These are phyloP conservation scores for Cylindroiulus punctatus DNA, from an alignment of 2,888 invertebrate genomes.

Conservation along the genomic window DNA sequence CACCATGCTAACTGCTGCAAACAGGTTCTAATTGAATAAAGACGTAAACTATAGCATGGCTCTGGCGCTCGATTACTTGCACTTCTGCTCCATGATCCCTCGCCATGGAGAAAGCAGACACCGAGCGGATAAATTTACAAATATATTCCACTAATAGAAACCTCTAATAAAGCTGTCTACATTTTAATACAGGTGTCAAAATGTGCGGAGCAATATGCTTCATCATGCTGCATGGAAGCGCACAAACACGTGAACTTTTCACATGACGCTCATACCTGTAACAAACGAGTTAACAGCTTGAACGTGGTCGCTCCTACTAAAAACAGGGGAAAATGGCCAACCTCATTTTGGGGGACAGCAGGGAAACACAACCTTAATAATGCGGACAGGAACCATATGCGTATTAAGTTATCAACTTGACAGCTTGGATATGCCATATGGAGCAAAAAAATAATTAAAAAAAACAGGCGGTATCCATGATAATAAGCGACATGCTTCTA, in stretches of 20 bases:
- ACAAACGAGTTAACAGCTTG: constrained; percentile 37
- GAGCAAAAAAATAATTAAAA: background rate
- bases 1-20: constrained; percentile 27
- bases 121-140: constrained; percentile 16
- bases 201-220: constrained; percentile 51
- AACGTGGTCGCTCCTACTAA: background rate
- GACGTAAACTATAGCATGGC: constrained; percentile 16
- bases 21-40: constrained; percentile 32
- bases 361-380: background rate
- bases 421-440: background rate
- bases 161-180: constrained; percentile 52
- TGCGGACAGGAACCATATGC: background rate
- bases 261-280: constrained; percentile 6
- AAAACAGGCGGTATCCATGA: background rate
- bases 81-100: constrained; percentile 17
- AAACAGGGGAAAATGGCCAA: background rate
- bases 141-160: constrained; percentile 31
- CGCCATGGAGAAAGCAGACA: background rate
- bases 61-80: constrained; percentile 2
- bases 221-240: constrained; percentile 48
- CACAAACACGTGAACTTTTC: constrained; percentile 33
- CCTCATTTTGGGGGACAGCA: background rate
- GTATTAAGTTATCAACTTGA: constrained; percentile 12
- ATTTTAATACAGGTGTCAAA: constrained; percentile 53
- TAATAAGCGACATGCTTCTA: background rate